Evolutionary conservation across 2,797 vertebrate genomes (phyloP).

Genomic region (Gallirallus australis): DNA sequence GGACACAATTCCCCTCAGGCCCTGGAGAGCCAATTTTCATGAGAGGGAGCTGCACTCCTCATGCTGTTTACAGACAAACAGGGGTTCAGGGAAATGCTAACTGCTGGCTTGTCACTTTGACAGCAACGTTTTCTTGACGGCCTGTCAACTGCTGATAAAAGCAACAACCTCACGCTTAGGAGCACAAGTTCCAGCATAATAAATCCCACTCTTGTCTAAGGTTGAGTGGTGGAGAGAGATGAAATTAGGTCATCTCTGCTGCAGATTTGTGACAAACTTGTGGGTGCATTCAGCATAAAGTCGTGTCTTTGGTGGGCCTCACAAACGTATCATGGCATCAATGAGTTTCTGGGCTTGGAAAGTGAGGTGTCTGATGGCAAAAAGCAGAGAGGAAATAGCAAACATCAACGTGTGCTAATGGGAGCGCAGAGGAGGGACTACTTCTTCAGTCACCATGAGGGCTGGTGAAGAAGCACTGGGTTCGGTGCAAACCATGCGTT

Average conservation of each 20-base stretch:
- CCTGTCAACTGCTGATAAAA: constrained; percentile 47
- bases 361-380: not conserved
- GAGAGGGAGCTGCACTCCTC: not conserved
- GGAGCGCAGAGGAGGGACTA: not conserved
- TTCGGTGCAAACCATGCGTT: not conserved
- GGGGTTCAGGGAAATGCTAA: not conserved
- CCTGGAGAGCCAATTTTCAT: accelerated
- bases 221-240: not conserved
- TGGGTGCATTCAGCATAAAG: not conserved
- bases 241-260: constrained; percentile 17
- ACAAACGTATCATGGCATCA: not conserved
- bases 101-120: constrained; percentile 35
- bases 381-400: not conserved
- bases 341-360: not conserved
- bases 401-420: not conserved
- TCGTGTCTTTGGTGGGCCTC: not conserved
- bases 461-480: not conserved
- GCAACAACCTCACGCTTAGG: not conserved
- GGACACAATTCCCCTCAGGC: not conserved
- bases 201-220: constrained; percentile 50
- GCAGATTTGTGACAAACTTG: not conserved
- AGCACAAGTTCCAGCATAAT: constrained; percentile 31
- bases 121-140: constrained; percentile 43
- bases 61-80: not conserved
- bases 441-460: not conserved